Percentiles rank a stretch among this genome's conserved stretches.
Evolutionary conservation across 2,888 invertebrate species (phyloP).

Genomic region (Smittia sp.): DNA sequence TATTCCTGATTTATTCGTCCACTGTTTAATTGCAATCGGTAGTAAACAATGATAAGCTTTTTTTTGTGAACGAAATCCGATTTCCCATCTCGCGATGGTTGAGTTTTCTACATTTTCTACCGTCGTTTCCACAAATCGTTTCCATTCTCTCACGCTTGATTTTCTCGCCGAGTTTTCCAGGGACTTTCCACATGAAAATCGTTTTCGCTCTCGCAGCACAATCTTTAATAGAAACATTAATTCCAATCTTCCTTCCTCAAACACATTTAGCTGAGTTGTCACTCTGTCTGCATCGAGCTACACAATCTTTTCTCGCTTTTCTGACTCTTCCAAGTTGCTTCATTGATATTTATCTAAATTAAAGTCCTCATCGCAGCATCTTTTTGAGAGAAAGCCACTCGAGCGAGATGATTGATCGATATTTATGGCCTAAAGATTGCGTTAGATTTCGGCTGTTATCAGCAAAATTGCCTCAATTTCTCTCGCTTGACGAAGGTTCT

Average conservation of each 20-base stretch:
- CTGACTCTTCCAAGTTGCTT: background rate
- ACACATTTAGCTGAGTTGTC: background rate
- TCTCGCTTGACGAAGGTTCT: background rate
- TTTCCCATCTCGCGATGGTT: background rate
- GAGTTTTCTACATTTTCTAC: slow-evolving; percentile 2
- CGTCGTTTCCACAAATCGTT: background rate
- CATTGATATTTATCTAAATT: background rate
- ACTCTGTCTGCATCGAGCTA: background rate
- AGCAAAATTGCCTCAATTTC: background rate
- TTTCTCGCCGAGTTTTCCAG: too few relatives aligned
- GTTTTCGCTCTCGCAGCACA: background rate
- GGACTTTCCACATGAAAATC: too few relatives aligned
- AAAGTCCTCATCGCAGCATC: background rate
- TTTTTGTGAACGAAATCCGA: background rate
- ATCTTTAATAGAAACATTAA: background rate
- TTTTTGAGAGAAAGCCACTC: background rate
- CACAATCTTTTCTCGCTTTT: slow-evolving; percentile 2
- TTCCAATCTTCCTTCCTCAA: too few relatives aligned
- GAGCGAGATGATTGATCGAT: slow-evolving; percentile 30
- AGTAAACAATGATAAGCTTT: too few relatives aligned
- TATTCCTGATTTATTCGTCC: too few relatives aligned
- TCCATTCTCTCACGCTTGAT: background rate
- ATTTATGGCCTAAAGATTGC: slow-evolving; percentile 1
- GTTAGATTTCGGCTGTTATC: background rate
- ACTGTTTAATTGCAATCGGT: too few relatives aligned